These are phyloP conservation scores for Triops cancriformis DNA, from an alignment of 1,140 invertebrate genomes.

Conservation along the genomic window DNA sequence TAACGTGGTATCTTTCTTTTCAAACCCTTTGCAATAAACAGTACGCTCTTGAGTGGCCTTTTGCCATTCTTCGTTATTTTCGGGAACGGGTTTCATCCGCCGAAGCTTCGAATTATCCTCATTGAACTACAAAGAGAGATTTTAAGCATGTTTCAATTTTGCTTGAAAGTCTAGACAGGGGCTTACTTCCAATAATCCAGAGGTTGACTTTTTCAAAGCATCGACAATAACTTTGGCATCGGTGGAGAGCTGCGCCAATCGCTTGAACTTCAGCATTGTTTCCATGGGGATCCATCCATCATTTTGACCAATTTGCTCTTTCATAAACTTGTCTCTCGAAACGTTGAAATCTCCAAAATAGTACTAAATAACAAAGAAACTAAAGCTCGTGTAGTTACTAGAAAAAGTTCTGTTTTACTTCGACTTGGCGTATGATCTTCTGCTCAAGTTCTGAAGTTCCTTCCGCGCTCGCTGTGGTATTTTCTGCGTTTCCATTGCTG, in stretches of 20 bases:
- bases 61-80: constrained; percentile 68
- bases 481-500: neutral
- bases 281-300: constrained; percentile 84
- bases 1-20: constrained; percentile 52
- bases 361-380: constrained; percentile 47
- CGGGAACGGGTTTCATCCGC: constrained; percentile 69
- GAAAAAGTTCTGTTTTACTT: constrained; percentile 30
- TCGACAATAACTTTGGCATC: constrained; percentile 61
- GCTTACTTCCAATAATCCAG: constrained; percentile 59
- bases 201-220: constrained; percentile 65
- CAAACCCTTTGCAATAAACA: constrained; percentile 84
- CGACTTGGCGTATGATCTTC: constrained; percentile 37
- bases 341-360: constrained; percentile 83
- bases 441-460: constrained; percentile 26
- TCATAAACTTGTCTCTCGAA: constrained; percentile 78
- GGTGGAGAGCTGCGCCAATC: constrained; percentile 61
- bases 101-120: constrained; percentile 76
- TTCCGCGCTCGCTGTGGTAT: neutral
- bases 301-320: constrained; percentile 69
- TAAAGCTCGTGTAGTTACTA: neutral
- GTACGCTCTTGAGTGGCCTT: constrained; percentile 66
- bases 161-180: neutral
- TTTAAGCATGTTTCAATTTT: neutral
- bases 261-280: constrained; percentile 78
- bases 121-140: constrained; percentile 37